phyloP scores from a whole-genome alignment of 1,140 invertebrate species.

The Zaprionus davidi region DNA sequence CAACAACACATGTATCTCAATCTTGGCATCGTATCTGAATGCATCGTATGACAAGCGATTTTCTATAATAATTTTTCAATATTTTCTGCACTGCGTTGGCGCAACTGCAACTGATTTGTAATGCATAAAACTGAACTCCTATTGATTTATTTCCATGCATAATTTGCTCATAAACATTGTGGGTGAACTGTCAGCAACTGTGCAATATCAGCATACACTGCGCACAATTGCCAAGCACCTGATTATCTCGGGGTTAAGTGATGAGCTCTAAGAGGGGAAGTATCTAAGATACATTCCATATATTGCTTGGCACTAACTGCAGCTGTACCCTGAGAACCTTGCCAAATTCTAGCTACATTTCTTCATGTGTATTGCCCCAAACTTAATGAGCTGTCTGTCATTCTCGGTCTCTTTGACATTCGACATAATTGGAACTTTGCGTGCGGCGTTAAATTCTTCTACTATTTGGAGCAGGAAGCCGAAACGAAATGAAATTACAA shows the following conservation, averaged over 20 bases:
- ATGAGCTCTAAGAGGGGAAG: not conserved
- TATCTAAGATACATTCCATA: not conserved
- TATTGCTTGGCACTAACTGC: not conserved
- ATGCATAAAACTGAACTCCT: slow-evolving; percentile 46
- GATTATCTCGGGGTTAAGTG: not conserved
- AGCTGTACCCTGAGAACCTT: not conserved
- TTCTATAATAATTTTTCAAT: slow-evolving; percentile 78
- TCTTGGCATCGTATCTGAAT: slow-evolving; percentile 49
- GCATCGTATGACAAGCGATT: slow-evolving; percentile 46
- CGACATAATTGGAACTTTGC: slow-evolving; percentile 69
- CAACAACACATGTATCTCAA: slow-evolving; percentile 62
- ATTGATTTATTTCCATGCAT: slow-evolving; percentile 64
- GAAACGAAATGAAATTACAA: slow-evolving; percentile 59
- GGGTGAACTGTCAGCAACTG: slow-evolving; percentile 56
- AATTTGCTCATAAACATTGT: slow-evolving; percentile 54
- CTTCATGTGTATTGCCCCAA: not conserved
- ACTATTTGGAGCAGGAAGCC: slow-evolving; percentile 74
- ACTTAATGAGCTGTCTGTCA: not conserved
- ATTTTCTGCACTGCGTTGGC: slow-evolving; percentile 62
- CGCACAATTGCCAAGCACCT: not conserved
- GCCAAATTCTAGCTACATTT: not conserved
- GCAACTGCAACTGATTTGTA: slow-evolving; percentile 47
- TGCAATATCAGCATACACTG: slow-evolving; percentile 38
- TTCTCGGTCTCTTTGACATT: slow-evolving; percentile 10
- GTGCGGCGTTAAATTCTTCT: slow-evolving; percentile 62